Base-by-base conservation (phyloP, 2,888 invertebrate species). In the Hyposoter dolosus region DNA sequence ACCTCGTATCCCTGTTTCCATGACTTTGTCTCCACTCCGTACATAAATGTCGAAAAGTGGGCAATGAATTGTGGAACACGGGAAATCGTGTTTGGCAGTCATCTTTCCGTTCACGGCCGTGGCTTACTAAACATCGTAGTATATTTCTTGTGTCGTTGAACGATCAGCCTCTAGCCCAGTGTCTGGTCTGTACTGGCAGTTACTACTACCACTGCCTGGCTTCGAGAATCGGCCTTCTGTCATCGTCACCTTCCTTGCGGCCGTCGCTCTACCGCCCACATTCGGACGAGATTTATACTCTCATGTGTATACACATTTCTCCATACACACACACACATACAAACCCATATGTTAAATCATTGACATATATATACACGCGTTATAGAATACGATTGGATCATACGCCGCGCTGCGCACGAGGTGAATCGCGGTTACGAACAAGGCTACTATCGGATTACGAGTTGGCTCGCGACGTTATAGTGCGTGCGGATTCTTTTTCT, bases 381-480 rank as follows among this genome's bases (percentile, higher is more conserved):
- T 6, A 17, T 17, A 17, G 17, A 3, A 47, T 65, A 68, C 15
- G 68, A 69, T 78, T 47, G 43, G 23, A 74, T 81, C 65, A 81
- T 72, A 81, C 28, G 65, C 65, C 9, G 50, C 40, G 53, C 28
- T 72, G 65, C 72, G 80, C 65, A 40, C 65, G 72, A 74, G 43
- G 47, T 72, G 28, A 80, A 72, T 71, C 72, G 60, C 50, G 40
- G 40, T 63, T 79, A 81, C 72, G 56, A 63, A 77, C 80, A 68
- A 77, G 68, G 76, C 71, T 77, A 83, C 85, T 77, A 86, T 86
- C 85, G 83, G 77, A 83, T 83, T 86, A 86, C 83, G 76, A 77
- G 72, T 85, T 83, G 85, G 83, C 78, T 72, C 17, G 77, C n/a
- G 76, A 66, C 60, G 45, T 47, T 1, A 1, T 79, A 77, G 71